phyloP scores from a whole-genome alignment of 2,113 vertebrate species.

The Nycticorax nycticorax region DNA sequence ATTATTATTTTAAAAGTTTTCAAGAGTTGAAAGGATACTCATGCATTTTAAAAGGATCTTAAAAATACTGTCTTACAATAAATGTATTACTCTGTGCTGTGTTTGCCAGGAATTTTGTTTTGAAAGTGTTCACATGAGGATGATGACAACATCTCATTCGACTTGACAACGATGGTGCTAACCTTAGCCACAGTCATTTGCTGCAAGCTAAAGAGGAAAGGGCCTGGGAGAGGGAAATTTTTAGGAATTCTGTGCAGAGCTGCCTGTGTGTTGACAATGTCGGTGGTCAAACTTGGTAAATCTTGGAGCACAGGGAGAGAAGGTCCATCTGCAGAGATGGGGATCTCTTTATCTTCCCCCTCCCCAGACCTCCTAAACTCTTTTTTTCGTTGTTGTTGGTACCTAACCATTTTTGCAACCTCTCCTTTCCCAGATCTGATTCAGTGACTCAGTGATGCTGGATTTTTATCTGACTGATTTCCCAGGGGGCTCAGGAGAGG shows the following conservation, averaged over 20 bases:
- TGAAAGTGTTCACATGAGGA: not conserved
- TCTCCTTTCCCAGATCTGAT: not conserved
- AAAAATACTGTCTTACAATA: not conserved
- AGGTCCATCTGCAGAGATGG: not conserved
- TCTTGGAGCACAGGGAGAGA: not conserved
- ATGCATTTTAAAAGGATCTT: not conserved
- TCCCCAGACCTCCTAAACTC: not conserved
- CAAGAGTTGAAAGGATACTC: not conserved
- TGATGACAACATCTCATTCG: not conserved
- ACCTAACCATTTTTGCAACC: not conserved
- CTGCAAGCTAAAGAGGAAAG: not conserved
- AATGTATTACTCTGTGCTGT: not conserved
- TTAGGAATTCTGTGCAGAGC: not conserved
- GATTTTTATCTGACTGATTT: not conserved
- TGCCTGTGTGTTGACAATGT: not conserved
- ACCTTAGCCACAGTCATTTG: not conserved
- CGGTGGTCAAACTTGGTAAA: not conserved
- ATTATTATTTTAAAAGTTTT: not conserved
- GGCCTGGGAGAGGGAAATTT: not conserved
- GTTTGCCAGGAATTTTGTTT: not conserved
- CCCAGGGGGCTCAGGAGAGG: not conserved
- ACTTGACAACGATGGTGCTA: not conserved
- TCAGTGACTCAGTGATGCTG: not conserved
- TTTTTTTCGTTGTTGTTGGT: not conserved
- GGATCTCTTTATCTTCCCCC: not conserved